A percentile compares a stretch with the other conserved stretches of the same genome.
phyloP scores from a whole-genome alignment of 2,113 vertebrate species.

The Myodes glareolus region DNA sequence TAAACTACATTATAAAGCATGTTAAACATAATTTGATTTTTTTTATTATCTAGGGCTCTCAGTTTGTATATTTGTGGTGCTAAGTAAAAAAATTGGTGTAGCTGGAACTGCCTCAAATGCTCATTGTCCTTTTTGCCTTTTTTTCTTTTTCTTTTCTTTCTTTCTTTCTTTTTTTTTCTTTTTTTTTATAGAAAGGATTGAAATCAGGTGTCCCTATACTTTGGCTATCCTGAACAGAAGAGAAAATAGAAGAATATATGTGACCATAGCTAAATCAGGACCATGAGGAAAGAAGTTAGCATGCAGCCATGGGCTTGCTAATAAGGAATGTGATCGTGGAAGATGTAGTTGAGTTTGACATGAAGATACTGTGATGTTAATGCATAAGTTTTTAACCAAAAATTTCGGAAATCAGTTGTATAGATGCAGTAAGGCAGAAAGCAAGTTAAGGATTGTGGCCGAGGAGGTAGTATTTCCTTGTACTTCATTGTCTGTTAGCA shows the following conservation, averaged over 20 bases:
- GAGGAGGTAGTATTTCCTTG: not conserved
- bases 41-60: not conserved
- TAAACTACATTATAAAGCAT: not conserved
- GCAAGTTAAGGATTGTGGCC: not conserved
- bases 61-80: not conserved
- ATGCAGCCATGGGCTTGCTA: not conserved
- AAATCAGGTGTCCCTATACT: not conserved
- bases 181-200: conserved; percentile 21
- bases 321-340: not conserved
- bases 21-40: not conserved
- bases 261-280: not conserved
- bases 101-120: not conserved
- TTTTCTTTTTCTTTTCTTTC: not conserved
- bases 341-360: not conserved
- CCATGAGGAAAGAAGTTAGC: not conserved
- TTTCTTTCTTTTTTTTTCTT: not conserved
- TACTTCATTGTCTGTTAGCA: not conserved
- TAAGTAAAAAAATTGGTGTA: conserved; percentile 5
- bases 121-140: not conserved
- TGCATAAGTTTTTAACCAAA: not conserved
- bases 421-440: not conserved
- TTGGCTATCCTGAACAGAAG: conserved; percentile 48
- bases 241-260: not conserved
- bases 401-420: conserved; percentile 37
- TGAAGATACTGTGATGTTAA: conserved; percentile 1